Evolutionary conservation across 2,888 invertebrate genomes (phyloP), one percentile per base, ranked within the genome.

Genomic region (Troides oblongomaculatus): DNA sequence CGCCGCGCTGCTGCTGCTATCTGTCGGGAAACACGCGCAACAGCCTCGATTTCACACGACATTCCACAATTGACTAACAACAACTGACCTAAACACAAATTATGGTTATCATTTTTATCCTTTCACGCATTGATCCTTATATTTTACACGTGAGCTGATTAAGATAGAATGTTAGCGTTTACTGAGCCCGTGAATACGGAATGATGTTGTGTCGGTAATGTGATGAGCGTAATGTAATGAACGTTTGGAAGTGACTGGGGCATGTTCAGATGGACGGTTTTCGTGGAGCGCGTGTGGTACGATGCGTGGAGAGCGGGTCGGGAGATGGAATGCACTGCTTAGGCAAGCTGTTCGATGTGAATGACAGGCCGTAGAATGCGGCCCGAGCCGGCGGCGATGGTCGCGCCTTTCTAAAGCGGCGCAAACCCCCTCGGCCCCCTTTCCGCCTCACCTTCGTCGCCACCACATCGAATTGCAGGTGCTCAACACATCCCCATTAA

Each of bases 51-150:
- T 93, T 93, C 93, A 93, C 93, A 93, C 93, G 90, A 90, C 93
- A 93, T 93, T 93, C 93, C 92, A 92, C 88, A 90, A 90, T 93
- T 93, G 89, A 90, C 91, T 93, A 91, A 92, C 93, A 92, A 93
- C 92, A 93, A 92, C 90, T 92, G 91, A 89, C 87, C 90, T 89
- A 90, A 90, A 92, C 92, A 91, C 87, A 90, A 90, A 90, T 89
- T 89, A 90, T 89, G 89, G 89, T 90, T 90, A 90, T 90, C 89
- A 88, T 90, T 77, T 87, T 90, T 90, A 90, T 90, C 86, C 90
- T 86, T 83, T 62, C 30, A 63, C 60, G 56, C 56, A 76, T 74
- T 74, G 77, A 76, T 76, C 83, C 79, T 85, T 82, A 84, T 85
- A 85, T 84, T 21, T 14, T 58, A 58, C 57, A 58, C 3, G n/a